phyloP scores from a whole-genome alignment of 2,888 invertebrate species.

The Melikaiella ostensackeni region DNA sequence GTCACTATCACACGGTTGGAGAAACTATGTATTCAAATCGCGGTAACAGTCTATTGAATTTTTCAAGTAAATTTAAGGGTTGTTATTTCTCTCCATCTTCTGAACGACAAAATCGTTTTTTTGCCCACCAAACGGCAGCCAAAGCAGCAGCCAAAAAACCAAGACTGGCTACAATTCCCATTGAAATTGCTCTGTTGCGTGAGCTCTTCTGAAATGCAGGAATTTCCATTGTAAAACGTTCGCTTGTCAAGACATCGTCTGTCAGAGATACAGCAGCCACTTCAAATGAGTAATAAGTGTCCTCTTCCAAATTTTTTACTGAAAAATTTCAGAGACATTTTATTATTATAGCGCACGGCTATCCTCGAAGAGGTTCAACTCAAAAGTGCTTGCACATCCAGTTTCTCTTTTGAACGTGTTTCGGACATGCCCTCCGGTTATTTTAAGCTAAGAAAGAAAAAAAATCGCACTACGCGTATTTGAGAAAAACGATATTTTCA shows the following conservation, averaged over 20 bases:
- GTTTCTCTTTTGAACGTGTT: no score
- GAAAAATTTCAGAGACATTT: conserved; percentile 62
- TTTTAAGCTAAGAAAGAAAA: no score
- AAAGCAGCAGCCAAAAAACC: conserved; percentile 83
- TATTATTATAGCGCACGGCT: no score
- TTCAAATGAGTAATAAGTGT: conserved; percentile 86
- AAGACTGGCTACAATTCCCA: conserved; percentile 85
- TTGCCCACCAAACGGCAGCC: conserved; percentile 81
- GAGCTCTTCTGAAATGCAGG: conserved; percentile 81
- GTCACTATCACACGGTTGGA: neutral
- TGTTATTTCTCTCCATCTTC: conserved; percentile 62
- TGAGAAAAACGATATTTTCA: no score
- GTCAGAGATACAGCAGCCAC: conserved; percentile 83
- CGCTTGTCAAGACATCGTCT: conserved; percentile 82
- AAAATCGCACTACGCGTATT: no score
- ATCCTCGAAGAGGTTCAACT: no score
- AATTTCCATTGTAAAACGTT: conserved; percentile 82
- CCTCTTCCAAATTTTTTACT: conserved; percentile 86
- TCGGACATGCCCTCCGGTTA: no score
- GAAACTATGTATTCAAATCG: neutral
- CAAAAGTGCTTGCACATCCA: no score
- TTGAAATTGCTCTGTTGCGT: conserved; percentile 85
- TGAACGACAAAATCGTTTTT: conserved; percentile 75
- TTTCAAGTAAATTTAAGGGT: neutral
- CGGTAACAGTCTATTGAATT: conserved; percentile 8